Base-by-base conservation (phyloP, 2,888 invertebrate species). In the Hartigia nigra region DNA sequence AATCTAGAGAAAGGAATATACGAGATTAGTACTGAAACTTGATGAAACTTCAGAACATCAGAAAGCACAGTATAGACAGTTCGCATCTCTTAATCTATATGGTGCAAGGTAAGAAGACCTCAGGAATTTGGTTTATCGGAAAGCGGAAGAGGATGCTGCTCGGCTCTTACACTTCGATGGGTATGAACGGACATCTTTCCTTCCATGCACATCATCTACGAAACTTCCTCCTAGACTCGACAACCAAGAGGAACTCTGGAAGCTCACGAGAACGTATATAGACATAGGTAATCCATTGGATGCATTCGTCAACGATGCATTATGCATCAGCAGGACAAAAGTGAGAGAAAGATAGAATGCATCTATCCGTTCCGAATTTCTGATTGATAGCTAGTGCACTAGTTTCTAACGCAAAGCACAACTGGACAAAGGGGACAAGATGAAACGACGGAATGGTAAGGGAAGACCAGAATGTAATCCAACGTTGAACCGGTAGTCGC, bases 341-440 rank as follows among this genome's bases (percentile, higher is more conserved):
- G 31, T 34, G 72, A 55, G 55, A 39, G 39, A 72, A n/a, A 32
- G 34, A 31, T 72, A 31, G n/a, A 72, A 34, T 32, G 23, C 32
- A 72, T 72, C 72, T 34, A 9, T 32, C 72, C 34, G 31, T 72
- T 34, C 72, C 72, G 11, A 34, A 72, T 72, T 34, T 12, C 32
- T 72, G 72, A 72, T 72, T 72, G 31, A 72, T 72, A 72, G 72
- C 34, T 72, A 9, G 14, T 12, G 12, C 12, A 5, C 70, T 34
- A 34, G 72, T 72, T 72, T 72, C 31, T 32, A 34, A 14, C 9
- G 34, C 23, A 12, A 32, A 14, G 32, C 72, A 34, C 0, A 14
- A 32, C 23, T 72, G 32, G 31, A 72, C 72, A 55, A 55, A 55
- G 72, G 72, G 32, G 72, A 72, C 72, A 72, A 72, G 34, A 34